Base-by-base conservation (phyloP, 2,888 invertebrate species). In the Druceiella hillmani region DNA sequence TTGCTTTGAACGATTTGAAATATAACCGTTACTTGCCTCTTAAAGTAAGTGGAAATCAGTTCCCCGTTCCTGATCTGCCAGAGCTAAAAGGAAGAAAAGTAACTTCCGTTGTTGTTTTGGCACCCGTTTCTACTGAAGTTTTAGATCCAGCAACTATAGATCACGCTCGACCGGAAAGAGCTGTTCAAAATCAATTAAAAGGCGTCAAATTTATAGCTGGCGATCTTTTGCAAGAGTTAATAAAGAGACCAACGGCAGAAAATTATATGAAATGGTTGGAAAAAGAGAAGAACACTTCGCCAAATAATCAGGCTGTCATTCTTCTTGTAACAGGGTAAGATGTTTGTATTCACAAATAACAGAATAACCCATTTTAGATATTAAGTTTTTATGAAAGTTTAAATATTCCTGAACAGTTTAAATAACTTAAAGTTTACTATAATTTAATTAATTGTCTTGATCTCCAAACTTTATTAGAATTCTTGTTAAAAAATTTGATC, bases 11-110 rank as follows among this genome's bases (percentile, higher is more conserved):
- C 49, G 81, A 80, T 51, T 77, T 79, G 24, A 83, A 81, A 53
- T 89, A 88, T 57, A 89, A 87, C 58, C 76, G 88, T 52, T 90
- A 89, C 58, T 66, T 90, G 38, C 89, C 89, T 9, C 64, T 90
- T 31, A 88, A 88, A 75, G 84, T 89, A 16, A 87, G 82, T 51
- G 89, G 89, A 1, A 81, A 86, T 16, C 83, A 87, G 50, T 90
- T 90, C 55, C 89, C 90, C 3, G 75, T 89, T 34, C 89, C 89
- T 3, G 84, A 87, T 54, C 81, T 79, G 14, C 77, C 79, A n/a
- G 79, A 81, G 54, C 60, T 90, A 14, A 76, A 75, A 52, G 87
- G 85, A 31, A 81, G 83, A 54, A 81, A 76, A 56, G 80, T 90
- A n/a, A 80, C 86, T 6, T 88, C 88, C 54, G 88, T 90, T 2